Base-by-base conservation (phyloP, 2,797 vertebrate genomes). In the Muscicapa striata region DNA sequence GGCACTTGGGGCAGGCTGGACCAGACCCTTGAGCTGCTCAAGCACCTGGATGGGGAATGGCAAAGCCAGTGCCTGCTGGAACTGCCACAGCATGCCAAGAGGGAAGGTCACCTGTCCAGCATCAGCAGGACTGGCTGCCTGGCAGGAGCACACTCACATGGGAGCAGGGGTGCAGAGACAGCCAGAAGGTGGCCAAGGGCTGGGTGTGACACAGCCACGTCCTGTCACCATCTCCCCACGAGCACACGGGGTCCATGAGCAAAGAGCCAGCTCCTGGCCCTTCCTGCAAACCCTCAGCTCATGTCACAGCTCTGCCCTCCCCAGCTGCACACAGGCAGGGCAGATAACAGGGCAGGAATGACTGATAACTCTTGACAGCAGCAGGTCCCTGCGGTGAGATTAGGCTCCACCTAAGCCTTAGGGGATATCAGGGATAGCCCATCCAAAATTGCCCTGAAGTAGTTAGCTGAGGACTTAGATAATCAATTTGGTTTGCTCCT, bases 401-500 rank as follows among this genome's bases (percentile, higher is more conserved):
- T 32, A 86, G 73, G 52, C 78, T 67, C 77, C 51, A 55, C 45
- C 40, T 67, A 58, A 38, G 13, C 82, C 85, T 90, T 19, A 23
- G 45, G 32, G 59, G 32, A 51, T 38, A 83, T 38, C 3, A 2
- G 49, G 11, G 29, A 54, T 13, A 54, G 40, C 26, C 36, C n/a
- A 54, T 93, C 77, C 92, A 64, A 93, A 90, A 96, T 30, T 73
- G 68, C 48, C 69, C 69, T 89, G 32, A 75, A 59, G 88, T 46
- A 87, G 74, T 89, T 79, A 83, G 77, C 70, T 41, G 55, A 90
- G 75, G 61, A 90, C 70, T 58, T 59, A 61, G 76, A 48, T 67
- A 89, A 94, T 90, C 87, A 88, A 94, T 95, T 95, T 55, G 80
- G 63, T 89, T 87, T n/a, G 43, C 81, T 72, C 76, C 67, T 89